A percentile compares a stretch with the other conserved stretches of the same genome.
Evolutionary conservation across 2,797 vertebrate genomes (phyloP).

Genomic region (Brotula barbata): DNA sequence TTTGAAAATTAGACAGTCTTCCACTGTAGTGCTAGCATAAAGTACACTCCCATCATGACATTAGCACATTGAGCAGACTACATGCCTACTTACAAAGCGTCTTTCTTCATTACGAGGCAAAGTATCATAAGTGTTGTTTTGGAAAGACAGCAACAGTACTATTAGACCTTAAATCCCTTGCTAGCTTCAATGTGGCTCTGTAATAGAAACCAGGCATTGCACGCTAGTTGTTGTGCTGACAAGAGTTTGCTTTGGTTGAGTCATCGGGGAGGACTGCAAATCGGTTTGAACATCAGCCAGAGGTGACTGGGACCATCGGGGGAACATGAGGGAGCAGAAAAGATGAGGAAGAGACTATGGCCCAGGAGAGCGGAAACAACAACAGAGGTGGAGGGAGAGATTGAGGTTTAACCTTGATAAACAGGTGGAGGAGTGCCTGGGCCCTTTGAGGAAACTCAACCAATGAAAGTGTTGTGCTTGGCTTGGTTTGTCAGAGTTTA

Average conservation of each 20-base stretch:
- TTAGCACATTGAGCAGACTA: no score
- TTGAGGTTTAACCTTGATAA: not conserved
- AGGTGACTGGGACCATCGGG: constrained; percentile 27
- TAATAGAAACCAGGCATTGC: not conserved
- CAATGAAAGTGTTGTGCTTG: not conserved
- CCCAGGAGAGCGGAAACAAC: not conserved
- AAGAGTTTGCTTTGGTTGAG: constrained; percentile 21
- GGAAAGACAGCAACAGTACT: no score
- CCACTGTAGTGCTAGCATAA: no score
- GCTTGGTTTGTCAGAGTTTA: no score
- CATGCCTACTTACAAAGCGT: no score
- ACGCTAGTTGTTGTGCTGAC: constrained; percentile 17
- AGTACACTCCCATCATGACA: no score
- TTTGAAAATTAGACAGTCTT: no score
- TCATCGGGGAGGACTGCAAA: constrained; percentile 10
- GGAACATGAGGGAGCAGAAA: not conserved
- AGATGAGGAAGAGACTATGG: not conserved
- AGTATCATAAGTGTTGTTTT: no score
- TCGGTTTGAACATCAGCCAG: constrained; percentile 17
- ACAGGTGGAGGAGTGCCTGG: constrained; percentile 1
- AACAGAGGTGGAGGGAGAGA: not conserved
- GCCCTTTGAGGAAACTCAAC: not conserved
- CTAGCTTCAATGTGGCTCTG: not conserved
- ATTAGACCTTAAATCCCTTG: not conserved
- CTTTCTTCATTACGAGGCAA: no score